A percentile compares a stretch with the other conserved stretches of the same genome.
Conservation (phyloP, 2,113 vertebrate species). For the Thermophis baileyi region DNA sequence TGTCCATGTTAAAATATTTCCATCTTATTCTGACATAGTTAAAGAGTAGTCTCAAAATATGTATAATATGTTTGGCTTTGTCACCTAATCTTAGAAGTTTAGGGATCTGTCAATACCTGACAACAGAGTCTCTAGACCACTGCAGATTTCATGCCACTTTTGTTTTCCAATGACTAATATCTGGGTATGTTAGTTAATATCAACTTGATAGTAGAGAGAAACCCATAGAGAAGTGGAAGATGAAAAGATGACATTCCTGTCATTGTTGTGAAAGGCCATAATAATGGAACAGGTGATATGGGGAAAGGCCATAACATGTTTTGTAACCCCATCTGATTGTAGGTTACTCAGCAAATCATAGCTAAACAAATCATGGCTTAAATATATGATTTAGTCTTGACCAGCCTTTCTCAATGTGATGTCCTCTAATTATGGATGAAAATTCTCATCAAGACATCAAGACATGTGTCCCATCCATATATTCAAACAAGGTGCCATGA, state of each 20-base stretch:
- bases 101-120: neutral
- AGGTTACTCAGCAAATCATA: neutral
- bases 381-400: neutral
- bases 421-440: neutral
- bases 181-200: neutral
- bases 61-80: neutral
- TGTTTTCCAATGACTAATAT: neutral
- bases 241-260: neutral
- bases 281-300: neutral
- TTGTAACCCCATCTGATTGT: neutral
- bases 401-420: neutral
- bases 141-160: neutral
- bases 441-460: neutral
- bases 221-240: neutral
- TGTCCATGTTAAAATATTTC: neutral
- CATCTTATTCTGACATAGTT: neutral
- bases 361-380: neutral
- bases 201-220: neutral
- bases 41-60: neutral
- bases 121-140: neutral
- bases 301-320: neutral
- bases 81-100: neutral
- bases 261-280: neutral
- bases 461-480: neutral
- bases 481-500: neutral